phyloP scores from a whole-genome alignment of 2,797 vertebrate genomes.

The Lateolabrax maculatus region DNA sequence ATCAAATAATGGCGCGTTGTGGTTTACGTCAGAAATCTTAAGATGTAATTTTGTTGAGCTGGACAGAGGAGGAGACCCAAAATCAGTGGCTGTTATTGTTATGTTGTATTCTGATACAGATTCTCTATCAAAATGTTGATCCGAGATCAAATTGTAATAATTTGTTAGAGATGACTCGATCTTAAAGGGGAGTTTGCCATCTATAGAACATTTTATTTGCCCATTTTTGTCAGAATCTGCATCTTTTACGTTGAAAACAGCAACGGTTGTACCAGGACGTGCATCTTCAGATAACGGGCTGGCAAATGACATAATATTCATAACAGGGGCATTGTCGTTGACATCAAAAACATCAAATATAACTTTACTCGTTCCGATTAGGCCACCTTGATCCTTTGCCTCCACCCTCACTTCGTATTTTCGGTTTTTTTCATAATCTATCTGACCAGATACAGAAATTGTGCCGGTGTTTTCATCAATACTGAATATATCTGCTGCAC shows the following conservation, averaged over 20 bases:
- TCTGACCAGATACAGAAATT: conserved; percentile 25
- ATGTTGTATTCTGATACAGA: conserved; percentile 79
- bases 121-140: conserved; percentile 67
- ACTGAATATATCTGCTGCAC: conserved; percentile 14
- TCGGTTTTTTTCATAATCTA: conserved; percentile 59
- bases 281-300: conserved; percentile 46
- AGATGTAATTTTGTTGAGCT: conserved; percentile 71
- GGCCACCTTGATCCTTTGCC: conserved; percentile 48
- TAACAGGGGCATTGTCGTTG: conserved; percentile 53
- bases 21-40: conserved; percentile 80
- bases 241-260: conserved; percentile 52
- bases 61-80: conserved; percentile 75
- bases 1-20: conserved; percentile 80
- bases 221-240: conserved; percentile 64
- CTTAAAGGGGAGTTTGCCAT: conserved; percentile 69
- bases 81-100: conserved; percentile 78
- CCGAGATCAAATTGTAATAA: conserved; percentile 79
- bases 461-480: conserved; percentile 32
- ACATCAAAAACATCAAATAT: conserved; percentile 48
- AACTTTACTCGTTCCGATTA: conserved; percentile 36
- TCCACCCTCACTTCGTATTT: conserved; percentile 49
- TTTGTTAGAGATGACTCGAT: conserved; percentile 75
- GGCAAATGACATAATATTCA: conserved; percentile 50
- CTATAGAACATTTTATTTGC: conserved; percentile 76
- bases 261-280: conserved; percentile 31